phyloP scores from a whole-genome alignment of 2,113 vertebrate species.

The Trogon surrucura region DNA sequence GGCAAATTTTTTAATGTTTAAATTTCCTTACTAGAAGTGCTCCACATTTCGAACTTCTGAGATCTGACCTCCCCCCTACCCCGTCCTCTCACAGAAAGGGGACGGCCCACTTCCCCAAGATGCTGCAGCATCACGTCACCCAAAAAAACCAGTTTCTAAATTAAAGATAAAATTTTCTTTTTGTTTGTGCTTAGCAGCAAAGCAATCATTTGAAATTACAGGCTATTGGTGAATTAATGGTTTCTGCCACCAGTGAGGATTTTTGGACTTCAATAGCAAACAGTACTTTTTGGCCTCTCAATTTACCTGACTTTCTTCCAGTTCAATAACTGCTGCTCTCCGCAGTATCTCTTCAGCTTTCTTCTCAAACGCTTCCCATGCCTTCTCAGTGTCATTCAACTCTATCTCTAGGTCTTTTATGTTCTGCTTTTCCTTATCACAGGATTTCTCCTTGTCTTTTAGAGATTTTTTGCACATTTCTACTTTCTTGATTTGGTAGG shows the following conservation, averaged over 20 bases:
- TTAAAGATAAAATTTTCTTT: background rate
- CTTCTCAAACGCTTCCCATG: conserved; percentile 81
- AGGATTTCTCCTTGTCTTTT: conserved; percentile 75
- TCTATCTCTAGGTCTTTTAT: conserved; percentile 79
- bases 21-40: background rate
- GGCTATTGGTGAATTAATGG: background rate
- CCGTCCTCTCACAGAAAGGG: background rate
- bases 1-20: background rate
- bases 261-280: background rate
- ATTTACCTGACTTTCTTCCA: conserved; percentile 87
- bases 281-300: background rate
- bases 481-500: conserved; percentile 86
- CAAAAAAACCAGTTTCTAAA: background rate
- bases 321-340: conserved; percentile 74
- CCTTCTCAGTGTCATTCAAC: conserved; percentile 77
- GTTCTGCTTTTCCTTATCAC: conserved; percentile 78
- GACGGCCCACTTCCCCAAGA: background rate
- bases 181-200: background rate
- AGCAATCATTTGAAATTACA: background rate
- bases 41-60: background rate
- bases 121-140: background rate
- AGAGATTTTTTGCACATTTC: conserved; percentile 71
- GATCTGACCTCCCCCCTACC: background rate
- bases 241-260: background rate
- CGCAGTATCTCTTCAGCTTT: conserved; percentile 68